phyloP scores from a whole-genome alignment of 2,113 vertebrate genomes.

The Alaudala cheleensis region DNA sequence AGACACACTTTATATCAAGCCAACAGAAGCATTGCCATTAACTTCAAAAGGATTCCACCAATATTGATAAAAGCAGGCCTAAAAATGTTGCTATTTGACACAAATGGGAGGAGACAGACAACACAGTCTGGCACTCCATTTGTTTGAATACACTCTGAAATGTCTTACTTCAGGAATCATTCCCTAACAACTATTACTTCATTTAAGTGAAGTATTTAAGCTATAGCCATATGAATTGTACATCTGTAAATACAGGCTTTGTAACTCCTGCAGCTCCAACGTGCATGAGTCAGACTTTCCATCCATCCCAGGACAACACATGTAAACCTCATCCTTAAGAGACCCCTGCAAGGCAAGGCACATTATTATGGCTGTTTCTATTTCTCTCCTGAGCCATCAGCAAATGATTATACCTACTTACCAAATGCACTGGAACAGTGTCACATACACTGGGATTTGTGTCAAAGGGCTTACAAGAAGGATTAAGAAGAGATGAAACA shows the following conservation, averaged over 20 bases:
- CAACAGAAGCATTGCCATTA: neutral
- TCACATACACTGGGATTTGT: neutral
- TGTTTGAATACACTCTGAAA: neutral
- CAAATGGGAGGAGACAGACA: neutral
- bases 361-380: neutral
- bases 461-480: neutral
- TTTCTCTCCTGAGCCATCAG: neutral
- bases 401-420: neutral
- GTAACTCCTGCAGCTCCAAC: neutral
- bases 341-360: neutral
- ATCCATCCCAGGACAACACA: neutral
- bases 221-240: neutral
- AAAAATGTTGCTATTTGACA: neutral
- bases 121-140: neutral
- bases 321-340: neutral
- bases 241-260: neutral
- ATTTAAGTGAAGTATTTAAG: neutral
- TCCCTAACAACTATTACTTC: neutral
- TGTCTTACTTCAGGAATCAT: neutral
- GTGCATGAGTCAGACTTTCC: rapidly evolving
- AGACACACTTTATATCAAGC: neutral
- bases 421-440: neutral
- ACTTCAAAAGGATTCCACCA: neutral
- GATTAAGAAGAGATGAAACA: neutral
- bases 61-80: neutral